Evolutionary conservation across 2,888 invertebrate genomes (phyloP), one percentile per base, ranked within the genome.

Genomic region (Drosophila mimica): DNA sequence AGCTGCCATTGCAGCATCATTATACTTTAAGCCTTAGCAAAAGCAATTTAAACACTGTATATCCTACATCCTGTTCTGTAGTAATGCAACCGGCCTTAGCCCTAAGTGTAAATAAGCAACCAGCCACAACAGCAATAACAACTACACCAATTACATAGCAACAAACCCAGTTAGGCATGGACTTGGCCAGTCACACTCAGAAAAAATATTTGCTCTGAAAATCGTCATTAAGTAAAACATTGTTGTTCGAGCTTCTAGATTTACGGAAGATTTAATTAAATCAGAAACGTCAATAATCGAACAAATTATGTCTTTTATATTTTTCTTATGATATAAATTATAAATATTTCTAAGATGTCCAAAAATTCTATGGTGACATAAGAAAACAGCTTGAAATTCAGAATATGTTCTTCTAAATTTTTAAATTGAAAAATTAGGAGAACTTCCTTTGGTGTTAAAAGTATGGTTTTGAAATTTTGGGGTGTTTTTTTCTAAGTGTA

Each of bases 11-110:
- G 46, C 62, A 20, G 64, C 65, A 65, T 15, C 25, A 46, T 25
- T 8, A 15, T 48, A 73, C 76, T 87, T 87, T 79, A 89, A 89
- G 87, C 78, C 57, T 54, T 62, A 72, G 70, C 76, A 82, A 74
- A 77, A 77, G 75, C 86, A 82, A 84, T 85, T 87, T 87, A 89
- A 87, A 75, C 80, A 83, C 81, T 88, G 85, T 83, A 89, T 83
- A 87, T 89, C 87, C 89, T 79, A 81, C 74, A 79, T 87, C 85
- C 88, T 76, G 84, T 76, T 54, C 15, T 63, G 59, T 71, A 30
- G 72, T 46, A 69, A 75, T 83, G 76, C 76, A 75, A 69, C 73
- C 73, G 71, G 71, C 48, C 62, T 46, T 58, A 30, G 48, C 61
- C 61, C 56, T 59, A 82, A 82, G 81, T 76, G 87, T 71, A 79